These are phyloP conservation scores for Syngnathus typhle DNA, from an alignment of 2,113 vertebrate species.

Conservation along the genomic window DNA sequence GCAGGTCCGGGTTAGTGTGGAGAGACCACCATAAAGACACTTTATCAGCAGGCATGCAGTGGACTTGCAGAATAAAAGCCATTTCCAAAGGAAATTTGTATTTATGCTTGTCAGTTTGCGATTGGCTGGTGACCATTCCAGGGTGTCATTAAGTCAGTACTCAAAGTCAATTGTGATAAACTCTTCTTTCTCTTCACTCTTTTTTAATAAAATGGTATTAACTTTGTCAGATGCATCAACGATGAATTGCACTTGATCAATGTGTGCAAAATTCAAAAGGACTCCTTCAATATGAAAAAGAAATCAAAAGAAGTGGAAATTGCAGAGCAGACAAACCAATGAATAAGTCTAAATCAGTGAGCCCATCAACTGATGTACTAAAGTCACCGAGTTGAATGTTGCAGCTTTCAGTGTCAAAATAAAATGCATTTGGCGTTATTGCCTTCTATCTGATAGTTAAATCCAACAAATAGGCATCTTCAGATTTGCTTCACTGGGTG, in stretches of 20 bases:
- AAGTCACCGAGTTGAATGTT: neutral
- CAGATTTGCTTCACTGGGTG: neutral
- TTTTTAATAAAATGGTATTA: no score
- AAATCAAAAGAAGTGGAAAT: no score
- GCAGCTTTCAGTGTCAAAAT: neutral
- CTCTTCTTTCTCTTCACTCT: neutral
- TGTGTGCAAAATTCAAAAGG: no score
- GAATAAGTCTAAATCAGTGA: no score
- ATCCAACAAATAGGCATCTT: neutral
- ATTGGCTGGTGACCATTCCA: neutral
- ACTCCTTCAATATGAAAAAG: no score
- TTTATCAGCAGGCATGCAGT: slow-evolving; percentile 27
- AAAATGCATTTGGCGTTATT: neutral
- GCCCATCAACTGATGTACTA: no score
- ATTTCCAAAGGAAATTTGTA: slow-evolving; percentile 2
- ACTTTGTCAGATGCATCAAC: no score
- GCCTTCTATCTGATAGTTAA: neutral
- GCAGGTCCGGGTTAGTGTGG: slow-evolving; percentile 32
- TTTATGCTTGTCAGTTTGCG: neutral
- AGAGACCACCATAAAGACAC: slow-evolving; percentile 40
- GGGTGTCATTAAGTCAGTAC: neutral
- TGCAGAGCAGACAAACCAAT: no score
- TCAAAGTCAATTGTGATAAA: neutral
- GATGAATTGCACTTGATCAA: no score
- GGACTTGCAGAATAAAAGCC: slow-evolving; percentile 8